These are phyloP conservation scores for Psilopogon haemacephalus DNA, from an alignment of 2,113 vertebrate species.

Conservation along the genomic window DNA sequence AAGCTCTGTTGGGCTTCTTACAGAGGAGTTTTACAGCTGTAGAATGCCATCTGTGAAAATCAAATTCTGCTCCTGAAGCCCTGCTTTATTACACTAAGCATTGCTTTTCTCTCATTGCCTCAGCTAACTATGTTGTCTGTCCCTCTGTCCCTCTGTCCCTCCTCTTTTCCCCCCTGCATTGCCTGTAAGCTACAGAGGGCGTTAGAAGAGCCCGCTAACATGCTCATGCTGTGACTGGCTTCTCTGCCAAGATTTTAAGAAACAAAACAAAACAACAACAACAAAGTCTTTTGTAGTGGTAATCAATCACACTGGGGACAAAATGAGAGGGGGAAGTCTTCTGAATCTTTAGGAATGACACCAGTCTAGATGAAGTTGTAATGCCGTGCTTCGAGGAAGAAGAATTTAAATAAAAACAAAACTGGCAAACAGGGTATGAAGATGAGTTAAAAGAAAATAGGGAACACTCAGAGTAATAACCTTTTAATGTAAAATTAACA, in stretches of 20 bases:
- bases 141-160: too few relatives aligned
- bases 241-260: background rate
- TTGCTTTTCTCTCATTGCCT: background rate
- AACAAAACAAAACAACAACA: background rate
- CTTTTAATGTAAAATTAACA: background rate
- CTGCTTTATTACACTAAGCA: background rate
- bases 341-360: background rate
- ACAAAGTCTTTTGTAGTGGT: background rate
- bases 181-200: rapidly evolving
- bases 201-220: background rate
- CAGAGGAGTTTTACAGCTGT: background rate
- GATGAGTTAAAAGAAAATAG: background rate
- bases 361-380: background rate
- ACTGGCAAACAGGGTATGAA: background rate
- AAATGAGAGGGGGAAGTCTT: background rate
- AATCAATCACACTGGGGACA: background rate
- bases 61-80: background rate
- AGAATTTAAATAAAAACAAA: background rate
- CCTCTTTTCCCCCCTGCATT: background rate
- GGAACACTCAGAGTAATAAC: background rate
- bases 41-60: background rate
- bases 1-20: background rate
- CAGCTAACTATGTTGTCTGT: too few relatives aligned
- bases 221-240: background rate
- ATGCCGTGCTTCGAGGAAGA: background rate